phyloP scores from a whole-genome alignment of 2,888 invertebrate genomes.

The Drosophila anomalata region DNA sequence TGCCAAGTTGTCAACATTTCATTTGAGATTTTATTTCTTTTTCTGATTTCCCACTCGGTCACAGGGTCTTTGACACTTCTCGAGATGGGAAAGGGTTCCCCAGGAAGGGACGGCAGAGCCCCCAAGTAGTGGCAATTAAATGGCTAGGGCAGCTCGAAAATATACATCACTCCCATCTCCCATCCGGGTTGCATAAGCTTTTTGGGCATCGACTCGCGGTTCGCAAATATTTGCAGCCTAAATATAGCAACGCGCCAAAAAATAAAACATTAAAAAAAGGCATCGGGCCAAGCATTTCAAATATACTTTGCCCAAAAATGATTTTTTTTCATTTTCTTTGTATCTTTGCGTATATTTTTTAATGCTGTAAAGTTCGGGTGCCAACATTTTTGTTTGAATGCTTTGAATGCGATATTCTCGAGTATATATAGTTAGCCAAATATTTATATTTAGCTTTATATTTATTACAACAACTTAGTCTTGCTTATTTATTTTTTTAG shows the following conservation, averaged over 20 bases:
- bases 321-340: constrained; percentile 23
- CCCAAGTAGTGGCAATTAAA: constrained; percentile 60
- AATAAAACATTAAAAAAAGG: constrained; percentile 50
- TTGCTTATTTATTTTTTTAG: constrained; percentile 8
- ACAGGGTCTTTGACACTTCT: constrained; percentile 82
- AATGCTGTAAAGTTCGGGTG: constrained; percentile 61
- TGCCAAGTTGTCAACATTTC: constrained; percentile 63
- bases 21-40: constrained; percentile 32
- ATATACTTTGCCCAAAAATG: constrained; percentile 46
- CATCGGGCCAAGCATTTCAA: constrained; percentile 53
- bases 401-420: constrained; percentile 58
- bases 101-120: neutral
- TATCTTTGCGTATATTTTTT: constrained; percentile 27
- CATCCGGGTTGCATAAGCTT: constrained; percentile 65
- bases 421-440: constrained; percentile 41
- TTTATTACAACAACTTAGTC: constrained; percentile 39
- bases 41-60: constrained; percentile 75
- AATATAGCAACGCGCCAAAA: constrained; percentile 76
- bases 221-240: constrained; percentile 74
- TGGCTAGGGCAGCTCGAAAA: constrained; percentile 50
- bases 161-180: constrained; percentile 49
- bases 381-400: constrained; percentile 60
- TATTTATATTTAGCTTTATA: constrained; percentile 47
- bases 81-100: constrained; percentile 12
- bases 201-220: constrained; percentile 48